Percentiles rank a stretch among this genome's conserved stretches.
Evolutionary conservation across 2,113 vertebrate genomes (phyloP).

Genomic region (Calidris pugnax): DNA sequence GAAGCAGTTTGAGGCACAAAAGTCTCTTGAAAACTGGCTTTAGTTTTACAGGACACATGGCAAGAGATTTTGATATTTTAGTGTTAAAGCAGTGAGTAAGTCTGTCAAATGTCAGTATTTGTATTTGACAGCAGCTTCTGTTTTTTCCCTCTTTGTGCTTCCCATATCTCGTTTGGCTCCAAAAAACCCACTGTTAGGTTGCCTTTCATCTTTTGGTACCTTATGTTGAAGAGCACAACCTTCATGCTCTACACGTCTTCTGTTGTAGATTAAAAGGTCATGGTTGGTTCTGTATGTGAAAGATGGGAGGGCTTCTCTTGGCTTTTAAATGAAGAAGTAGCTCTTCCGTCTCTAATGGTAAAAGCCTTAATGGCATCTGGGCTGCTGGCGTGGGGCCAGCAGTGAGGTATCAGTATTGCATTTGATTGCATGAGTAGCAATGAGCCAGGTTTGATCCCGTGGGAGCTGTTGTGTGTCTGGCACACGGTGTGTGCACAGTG

Average conservation of each 20-base stretch:
- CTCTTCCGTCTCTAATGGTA: background rate
- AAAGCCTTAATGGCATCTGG: background rate
- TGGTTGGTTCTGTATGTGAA: background rate
- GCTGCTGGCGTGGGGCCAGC: background rate
- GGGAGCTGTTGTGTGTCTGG: background rate
- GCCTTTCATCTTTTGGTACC: background rate
- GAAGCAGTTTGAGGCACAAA: background rate
- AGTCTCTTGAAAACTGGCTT: background rate
- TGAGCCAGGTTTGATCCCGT: background rate
- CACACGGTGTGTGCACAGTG: accelerated
- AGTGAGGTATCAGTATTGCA: background rate
- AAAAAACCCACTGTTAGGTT: background rate
- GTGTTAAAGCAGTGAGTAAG: background rate
- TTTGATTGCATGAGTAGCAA: background rate
- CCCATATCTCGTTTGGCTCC: background rate
- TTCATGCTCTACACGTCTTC: background rate
- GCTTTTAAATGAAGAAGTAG: background rate
- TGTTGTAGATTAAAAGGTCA: background rate
- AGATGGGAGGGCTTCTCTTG: background rate
- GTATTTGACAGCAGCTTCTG: background rate
- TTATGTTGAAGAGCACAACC: background rate
- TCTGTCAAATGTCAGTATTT: background rate
- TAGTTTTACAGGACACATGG: background rate
- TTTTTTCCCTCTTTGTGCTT: background rate
- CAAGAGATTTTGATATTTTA: background rate